phyloP scores from a whole-genome alignment of 2,888 invertebrate genomes.

The Smittia sp. region DNA sequence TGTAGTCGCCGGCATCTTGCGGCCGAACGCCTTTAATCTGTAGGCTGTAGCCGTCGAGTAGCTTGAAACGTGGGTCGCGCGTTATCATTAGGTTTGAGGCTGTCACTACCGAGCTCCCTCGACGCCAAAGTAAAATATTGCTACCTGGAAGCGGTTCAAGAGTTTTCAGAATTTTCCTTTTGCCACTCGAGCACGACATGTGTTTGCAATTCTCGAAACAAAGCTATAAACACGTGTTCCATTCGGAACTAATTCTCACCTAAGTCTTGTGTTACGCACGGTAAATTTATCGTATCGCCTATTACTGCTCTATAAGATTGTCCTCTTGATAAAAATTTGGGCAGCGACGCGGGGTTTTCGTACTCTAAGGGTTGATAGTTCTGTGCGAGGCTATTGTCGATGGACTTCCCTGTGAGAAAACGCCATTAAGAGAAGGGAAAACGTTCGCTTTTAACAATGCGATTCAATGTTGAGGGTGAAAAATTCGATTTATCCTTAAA shows the following conservation, averaged over 20 bases:
- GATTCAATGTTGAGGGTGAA: neutral
- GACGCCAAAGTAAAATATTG: conserved; percentile 60
- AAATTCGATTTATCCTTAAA: neutral
- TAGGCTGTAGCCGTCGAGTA: conserved; percentile 62
- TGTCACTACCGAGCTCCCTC: conserved; percentile 61
- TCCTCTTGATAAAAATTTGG: conserved; percentile 64
- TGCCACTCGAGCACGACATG: too few species aligned
- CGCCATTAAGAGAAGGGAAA: too few species aligned
- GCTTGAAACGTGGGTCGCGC: conserved; percentile 58
- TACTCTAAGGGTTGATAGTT: conserved; percentile 41
- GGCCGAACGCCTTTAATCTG: conserved; percentile 57
- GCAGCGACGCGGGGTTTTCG: conserved; percentile 49
- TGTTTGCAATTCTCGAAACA: neutral
- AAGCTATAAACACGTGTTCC: neutral
- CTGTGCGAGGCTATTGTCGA: conserved; percentile 36
- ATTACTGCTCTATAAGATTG: conserved; percentile 67
- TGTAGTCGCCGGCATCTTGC: conserved; percentile 63
- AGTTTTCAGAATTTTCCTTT: too few species aligned
- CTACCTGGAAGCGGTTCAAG: conserved; percentile 54
- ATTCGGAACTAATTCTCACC: conserved; percentile 55
- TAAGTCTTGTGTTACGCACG: conserved; percentile 69
- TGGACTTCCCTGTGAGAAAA: conserved; percentile 30
- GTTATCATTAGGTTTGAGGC: conserved; percentile 64
- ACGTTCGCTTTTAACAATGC: too few species aligned
- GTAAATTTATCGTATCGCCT: conserved; percentile 65